Evolutionary conservation across 2,888 invertebrate genomes (phyloP).

Genomic region (Andrena flavipes): DNA sequence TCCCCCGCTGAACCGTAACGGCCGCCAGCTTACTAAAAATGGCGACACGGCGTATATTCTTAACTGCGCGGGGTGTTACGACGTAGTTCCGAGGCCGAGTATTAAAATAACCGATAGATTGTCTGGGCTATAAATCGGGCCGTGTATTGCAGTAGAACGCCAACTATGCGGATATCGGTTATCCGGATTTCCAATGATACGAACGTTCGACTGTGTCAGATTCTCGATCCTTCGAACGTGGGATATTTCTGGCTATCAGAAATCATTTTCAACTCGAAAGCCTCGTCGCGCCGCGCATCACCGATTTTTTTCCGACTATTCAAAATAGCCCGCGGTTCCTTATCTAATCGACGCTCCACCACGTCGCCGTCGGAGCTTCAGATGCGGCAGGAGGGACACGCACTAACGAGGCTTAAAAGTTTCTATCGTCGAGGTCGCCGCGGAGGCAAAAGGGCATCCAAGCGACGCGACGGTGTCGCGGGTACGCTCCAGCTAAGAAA

Average conservation of each 20-base stretch:
- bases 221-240: background rate
- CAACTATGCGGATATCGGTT: background rate
- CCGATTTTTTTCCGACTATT: no score
- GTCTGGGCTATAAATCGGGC: background rate
- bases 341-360: no score
- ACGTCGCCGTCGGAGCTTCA: no score
- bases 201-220: background rate
- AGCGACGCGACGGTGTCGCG: background rate
- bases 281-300: no score
- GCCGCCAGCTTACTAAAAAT: no score
- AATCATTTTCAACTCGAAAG: background rate
- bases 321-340: no score
- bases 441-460: conserved; percentile 17
- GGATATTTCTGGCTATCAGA: no score
- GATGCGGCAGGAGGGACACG: no score
- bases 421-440: background rate
- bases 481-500: conserved; percentile 12
- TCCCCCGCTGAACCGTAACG: no score
- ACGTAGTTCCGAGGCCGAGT: conserved; percentile 5
- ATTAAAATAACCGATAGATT: conserved; percentile 36
- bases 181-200: background rate
- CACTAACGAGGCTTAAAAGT: background rate
- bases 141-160: conserved; percentile 7
- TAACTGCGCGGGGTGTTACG: conserved; percentile 33
- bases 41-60: conserved; percentile 23